Evolutionary conservation across 2,888 invertebrate genomes (phyloP).

Genomic region (Synergus itoensis): DNA sequence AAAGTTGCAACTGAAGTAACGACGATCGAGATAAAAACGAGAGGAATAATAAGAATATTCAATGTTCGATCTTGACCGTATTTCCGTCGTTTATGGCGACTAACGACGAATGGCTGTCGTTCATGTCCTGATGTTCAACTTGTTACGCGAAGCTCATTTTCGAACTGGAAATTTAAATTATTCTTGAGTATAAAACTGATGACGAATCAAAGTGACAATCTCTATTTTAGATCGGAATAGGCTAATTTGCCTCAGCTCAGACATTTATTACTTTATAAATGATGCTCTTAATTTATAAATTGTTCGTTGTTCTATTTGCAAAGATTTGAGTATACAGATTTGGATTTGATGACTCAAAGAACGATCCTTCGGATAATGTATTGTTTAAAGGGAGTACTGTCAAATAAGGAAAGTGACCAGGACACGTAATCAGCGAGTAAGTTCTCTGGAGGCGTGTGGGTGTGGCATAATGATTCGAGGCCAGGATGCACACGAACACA

Average conservation of each 20-base stretch:
- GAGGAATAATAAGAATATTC: not conserved
- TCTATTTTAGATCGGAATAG: not conserved
- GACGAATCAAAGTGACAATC: not conserved
- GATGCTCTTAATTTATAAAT: not conserved
- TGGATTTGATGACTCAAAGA: not conserved
- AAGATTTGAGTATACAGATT: not conserved
- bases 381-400: conserved; percentile 1
- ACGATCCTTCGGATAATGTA: not conserved
- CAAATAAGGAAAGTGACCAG: conserved; percentile 19
- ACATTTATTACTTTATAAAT: not conserved
- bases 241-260: not conserved
- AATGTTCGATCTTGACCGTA: conserved; percentile 20
- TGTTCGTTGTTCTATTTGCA: not conserved
- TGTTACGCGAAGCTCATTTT: not conserved
- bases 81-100: conserved; percentile 19
- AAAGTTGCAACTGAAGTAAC: not conserved
- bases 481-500: conserved; percentile 30
- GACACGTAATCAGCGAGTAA: conserved; percentile 8
- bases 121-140: not conserved
- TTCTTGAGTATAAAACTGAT: not conserved
- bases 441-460: conserved; percentile 10
- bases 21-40: not conserved
- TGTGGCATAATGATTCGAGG: conserved; percentile 37
- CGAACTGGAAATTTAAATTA: not conserved
- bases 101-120: not conserved